Conservation (phyloP, 2,113 vertebrate genomes). For the Myocastor coypus region DNA sequence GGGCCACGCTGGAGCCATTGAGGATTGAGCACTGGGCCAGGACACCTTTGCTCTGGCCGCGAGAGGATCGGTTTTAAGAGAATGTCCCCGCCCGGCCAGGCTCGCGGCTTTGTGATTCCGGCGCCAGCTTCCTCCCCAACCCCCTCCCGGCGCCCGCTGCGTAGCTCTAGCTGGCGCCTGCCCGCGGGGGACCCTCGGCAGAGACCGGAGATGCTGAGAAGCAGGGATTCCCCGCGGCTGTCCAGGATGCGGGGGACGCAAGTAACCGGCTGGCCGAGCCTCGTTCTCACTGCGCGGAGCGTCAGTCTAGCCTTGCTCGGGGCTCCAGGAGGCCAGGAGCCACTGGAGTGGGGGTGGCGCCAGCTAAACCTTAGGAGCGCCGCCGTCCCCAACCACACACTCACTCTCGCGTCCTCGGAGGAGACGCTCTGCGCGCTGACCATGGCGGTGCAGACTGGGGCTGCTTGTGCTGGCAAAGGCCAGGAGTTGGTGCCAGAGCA, state of each 20-base stretch:
- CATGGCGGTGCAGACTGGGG: background rate
- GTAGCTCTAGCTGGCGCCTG: slow-evolving; percentile 13
- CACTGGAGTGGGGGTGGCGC: slow-evolving; percentile 59
- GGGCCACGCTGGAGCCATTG: background rate
- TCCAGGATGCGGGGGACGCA: background rate
- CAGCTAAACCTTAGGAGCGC: background rate
- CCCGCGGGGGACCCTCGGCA: slow-evolving; percentile 47
- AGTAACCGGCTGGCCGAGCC: background rate
- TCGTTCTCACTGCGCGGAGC: background rate
- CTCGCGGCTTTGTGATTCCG: slow-evolving; percentile 76
- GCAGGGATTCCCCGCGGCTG: slow-evolving; percentile 58
- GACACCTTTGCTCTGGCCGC: background rate
- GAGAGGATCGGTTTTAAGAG: slow-evolving; percentile 46
- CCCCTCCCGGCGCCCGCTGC: slow-evolving; percentile 67
- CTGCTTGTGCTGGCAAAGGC: background rate
- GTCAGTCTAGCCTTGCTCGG: background rate
- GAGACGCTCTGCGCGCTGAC: slow-evolving; percentile 37
- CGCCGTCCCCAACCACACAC: background rate
- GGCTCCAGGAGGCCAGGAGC: slow-evolving; percentile 30
- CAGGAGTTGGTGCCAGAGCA: background rate
- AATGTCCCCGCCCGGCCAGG: slow-evolving; percentile 57
- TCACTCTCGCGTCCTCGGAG: slow-evolving; percentile 28
- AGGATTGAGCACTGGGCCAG: background rate
- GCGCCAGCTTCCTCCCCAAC: slow-evolving; percentile 68
- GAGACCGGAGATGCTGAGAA: background rate